Evolutionary conservation across 2,797 vertebrate species (phyloP).

Genomic region (Eptatretus atami): DNA sequence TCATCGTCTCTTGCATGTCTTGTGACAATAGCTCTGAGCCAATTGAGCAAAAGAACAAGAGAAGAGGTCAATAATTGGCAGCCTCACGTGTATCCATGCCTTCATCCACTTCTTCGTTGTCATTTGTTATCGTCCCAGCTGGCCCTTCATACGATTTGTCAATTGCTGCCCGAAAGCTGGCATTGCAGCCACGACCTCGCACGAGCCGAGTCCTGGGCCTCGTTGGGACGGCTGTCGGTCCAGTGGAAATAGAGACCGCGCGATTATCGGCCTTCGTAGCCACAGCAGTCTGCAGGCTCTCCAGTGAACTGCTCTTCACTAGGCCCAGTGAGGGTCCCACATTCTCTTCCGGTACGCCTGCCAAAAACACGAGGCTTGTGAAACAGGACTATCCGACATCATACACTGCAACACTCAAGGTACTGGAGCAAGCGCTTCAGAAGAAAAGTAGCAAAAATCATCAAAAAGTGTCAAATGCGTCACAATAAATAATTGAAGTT

Average conservation of each 20-base stretch:
- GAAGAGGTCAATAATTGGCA: too few relatives aligned
- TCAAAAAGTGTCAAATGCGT: too few relatives aligned
- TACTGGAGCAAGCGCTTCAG: too few relatives aligned
- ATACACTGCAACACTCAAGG: too few relatives aligned
- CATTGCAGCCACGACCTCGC: slow-evolving; percentile 65
- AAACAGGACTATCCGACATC: too few relatives aligned
- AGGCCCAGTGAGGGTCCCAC: background rate
- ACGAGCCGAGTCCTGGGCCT: slow-evolving; percentile 28
- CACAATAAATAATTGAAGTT: too few relatives aligned
- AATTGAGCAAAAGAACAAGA: too few relatives aligned
- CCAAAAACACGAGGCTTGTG: background rate
- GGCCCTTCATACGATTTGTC: slow-evolving; percentile 86
- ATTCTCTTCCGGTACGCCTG: background rate
- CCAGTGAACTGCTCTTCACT: slow-evolving; percentile 2
- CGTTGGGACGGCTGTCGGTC: too few relatives aligned
- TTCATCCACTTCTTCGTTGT: slow-evolving; percentile 1
- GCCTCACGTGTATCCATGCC: background rate
- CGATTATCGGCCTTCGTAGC: background rate
- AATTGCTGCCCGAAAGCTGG: slow-evolving; percentile 78
- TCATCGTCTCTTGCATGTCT: too few relatives aligned
- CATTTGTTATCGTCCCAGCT: background rate
- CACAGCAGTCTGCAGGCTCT: slow-evolving; percentile 4
- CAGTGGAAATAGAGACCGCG: too few relatives aligned
- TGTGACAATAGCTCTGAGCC: too few relatives aligned
- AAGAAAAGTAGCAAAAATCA: too few relatives aligned